phyloP scores from a whole-genome alignment of 1,140 invertebrate genomes.

The Euwallacea similis region DNA sequence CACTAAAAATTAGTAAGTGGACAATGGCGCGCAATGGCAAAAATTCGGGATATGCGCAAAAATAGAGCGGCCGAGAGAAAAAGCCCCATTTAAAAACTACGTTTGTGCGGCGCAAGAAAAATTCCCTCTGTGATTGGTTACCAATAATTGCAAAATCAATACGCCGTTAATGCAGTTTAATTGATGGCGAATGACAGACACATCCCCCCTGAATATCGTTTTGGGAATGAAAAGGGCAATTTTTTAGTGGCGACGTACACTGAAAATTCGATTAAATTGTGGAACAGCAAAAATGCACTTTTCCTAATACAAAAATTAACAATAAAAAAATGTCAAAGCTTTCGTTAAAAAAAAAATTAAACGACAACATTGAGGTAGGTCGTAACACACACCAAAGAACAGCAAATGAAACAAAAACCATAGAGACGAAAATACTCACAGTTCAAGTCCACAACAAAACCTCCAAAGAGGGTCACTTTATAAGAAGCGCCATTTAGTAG shows the following conservation, averaged over 20 bases:
- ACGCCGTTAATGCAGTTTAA: slow-evolving; percentile 53
- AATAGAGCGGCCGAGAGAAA: slow-evolving; percentile 48
- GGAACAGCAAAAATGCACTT: no score
- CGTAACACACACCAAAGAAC: no score
- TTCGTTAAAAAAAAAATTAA: no score
- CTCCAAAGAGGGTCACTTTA: no score
- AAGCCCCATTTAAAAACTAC: slow-evolving; percentile 49
- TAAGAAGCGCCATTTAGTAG: neutral
- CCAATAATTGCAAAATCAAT: slow-evolving; percentile 57
- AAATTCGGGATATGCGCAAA: slow-evolving; percentile 54
- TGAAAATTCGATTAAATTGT: no score
- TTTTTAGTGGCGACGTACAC: neutral
- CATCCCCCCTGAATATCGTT: neutral
- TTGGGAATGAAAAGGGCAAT: neutral
- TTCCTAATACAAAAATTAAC: no score
- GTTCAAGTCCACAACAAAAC: neutral
- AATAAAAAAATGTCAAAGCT: no score
- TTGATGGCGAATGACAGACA: slow-evolving; percentile 41
- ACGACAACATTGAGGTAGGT: no score
- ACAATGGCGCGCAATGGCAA: slow-evolving; percentile 55
- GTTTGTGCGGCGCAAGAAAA: slow-evolving; percentile 49
- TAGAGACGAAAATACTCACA: neutral
- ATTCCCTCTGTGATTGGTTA: slow-evolving; percentile 54
- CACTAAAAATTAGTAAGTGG: slow-evolving; percentile 54
- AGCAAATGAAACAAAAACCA: no score